Evolutionary conservation across 2,797 vertebrate genomes (phyloP), one percentile per base, ranked within the genome.

Genomic region (Mormyrus hasselquistii): DNA sequence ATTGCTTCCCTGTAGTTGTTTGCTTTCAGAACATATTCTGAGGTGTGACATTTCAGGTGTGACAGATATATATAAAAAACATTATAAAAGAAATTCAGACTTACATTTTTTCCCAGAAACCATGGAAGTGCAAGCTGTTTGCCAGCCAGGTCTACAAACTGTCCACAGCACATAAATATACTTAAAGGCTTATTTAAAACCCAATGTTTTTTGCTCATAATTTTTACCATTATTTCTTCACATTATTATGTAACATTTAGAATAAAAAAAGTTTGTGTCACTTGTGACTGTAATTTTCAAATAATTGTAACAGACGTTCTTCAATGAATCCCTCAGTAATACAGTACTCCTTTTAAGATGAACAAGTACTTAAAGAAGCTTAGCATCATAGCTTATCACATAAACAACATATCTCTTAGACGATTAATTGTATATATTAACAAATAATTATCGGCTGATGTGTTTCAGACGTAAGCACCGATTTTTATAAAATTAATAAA

Each of bases 1-100:
- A 82, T 82, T 82, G 76, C 76, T 82, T 47, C 41, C 47, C 76
- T 82, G 41, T 82, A n/a, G 38, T 82, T 82, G 38, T 82, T 82
- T 82, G 76, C 19, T 47, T 47, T 79, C 38, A 73, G 65, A 73
- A 38, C 65, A 73, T 44, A 19, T n/a, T 41, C 38, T 79, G 16
- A n/a, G 3, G 0, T 76, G 34, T 76, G 65, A 65, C n/a, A 65
- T 76, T 76, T 19, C 73, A n/a, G 14, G n/a, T 82, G 41, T 82
- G 41, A 82, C 41, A 44, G 19, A 47, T 47, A 47, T 44, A 47
- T 82, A 82, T 82, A 82, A 22, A 65, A 47, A 76, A 76, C 69
- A 76, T 38, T 73, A 4, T 6, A 76, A 47, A 19, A 47, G 76
- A 44, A 47, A 47, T 22, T 82, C 22, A 82, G 3, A 47, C 6